Evolutionary conservation across 2,797 vertebrate species (phyloP), one percentile per base, ranked within the genome.

Genomic region (Eospalax fontanierii): DNA sequence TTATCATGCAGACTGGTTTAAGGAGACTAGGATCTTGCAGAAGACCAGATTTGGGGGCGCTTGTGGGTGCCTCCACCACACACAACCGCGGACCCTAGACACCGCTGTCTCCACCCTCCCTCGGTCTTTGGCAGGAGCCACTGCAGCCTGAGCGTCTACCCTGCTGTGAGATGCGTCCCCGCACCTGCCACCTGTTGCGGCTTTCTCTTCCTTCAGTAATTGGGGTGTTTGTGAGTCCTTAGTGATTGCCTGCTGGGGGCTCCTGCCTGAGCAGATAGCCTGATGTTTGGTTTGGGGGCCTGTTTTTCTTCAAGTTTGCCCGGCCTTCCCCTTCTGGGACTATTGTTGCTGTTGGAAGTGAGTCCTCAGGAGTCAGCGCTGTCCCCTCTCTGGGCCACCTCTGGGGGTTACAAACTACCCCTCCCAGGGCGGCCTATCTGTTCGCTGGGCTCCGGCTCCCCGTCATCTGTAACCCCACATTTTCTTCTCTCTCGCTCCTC

Each of bases 121-220:
- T 30, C 38, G 19, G 28, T 30, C 33, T 21, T 57, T 22, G 66
- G 21, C 76, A 21, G 0, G n/a, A 66, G 35, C 40, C 46, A 24
- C 94, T 54, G 24, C 35, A 71, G 68, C 83, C 22, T n/a, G 46
- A 4, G 46, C 14, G n/a, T 61, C 75, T 10, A 54, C 57, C 61
- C 63, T 19, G 89, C 79, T n/a, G 10, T 15, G 63, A 8, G 35
- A 63, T 70, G 4, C 63, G 5, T 61, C 35, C 38, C 3, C 2
- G 16, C 26, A 6, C 33, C 19, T n/a, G 50, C 68, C 84, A 40
- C 30, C 68, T 46, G 81, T n/a, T 24, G n/a, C 24, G 2, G 3
- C 66, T 70, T 73, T 82, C 90, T 95, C 87, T 91, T 90, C 93
- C 84, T 86, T 87, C 73, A 14, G 28, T 93, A 87, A 78, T 91